These are phyloP conservation scores for Desmodus rotundus DNA, from an alignment of 2,113 vertebrate species.

Conservation along the genomic window DNA sequence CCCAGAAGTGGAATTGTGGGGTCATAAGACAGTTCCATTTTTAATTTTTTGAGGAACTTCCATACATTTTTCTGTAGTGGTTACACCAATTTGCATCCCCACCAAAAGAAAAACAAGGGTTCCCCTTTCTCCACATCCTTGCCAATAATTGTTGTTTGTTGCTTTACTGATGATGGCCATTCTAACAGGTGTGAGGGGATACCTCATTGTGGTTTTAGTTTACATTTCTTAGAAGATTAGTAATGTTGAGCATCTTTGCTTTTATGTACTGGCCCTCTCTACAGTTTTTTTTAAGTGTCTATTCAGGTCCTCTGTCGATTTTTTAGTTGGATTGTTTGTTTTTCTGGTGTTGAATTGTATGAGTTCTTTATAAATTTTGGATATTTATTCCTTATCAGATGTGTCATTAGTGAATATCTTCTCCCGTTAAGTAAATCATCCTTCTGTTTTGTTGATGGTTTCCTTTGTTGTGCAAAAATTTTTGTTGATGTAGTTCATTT, in stretches of 20 bases:
- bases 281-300: background rate
- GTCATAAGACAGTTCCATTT: background rate
- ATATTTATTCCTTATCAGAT: background rate
- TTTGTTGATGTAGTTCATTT: background rate
- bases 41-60: background rate
- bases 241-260: background rate
- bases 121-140: background rate
- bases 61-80: background rate
- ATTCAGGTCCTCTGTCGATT: background rate
- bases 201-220: background rate
- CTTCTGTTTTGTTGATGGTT: background rate
- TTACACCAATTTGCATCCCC: background rate
- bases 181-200: background rate
- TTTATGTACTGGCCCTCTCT: background rate
- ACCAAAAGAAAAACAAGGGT: background rate
- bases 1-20: background rate
- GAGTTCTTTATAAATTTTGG: background rate
- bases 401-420: background rate
- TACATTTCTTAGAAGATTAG: background rate
- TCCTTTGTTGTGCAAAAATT: background rate
- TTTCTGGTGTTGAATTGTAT: background rate
- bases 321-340: background rate
- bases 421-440: background rate
- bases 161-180: background rate
- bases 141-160: background rate